Percentiles rank a stretch among this genome's conserved stretches.
phyloP scores from a whole-genome alignment of 2,888 invertebrate genomes.

The Chalcosyrphus nemorum region DNA sequence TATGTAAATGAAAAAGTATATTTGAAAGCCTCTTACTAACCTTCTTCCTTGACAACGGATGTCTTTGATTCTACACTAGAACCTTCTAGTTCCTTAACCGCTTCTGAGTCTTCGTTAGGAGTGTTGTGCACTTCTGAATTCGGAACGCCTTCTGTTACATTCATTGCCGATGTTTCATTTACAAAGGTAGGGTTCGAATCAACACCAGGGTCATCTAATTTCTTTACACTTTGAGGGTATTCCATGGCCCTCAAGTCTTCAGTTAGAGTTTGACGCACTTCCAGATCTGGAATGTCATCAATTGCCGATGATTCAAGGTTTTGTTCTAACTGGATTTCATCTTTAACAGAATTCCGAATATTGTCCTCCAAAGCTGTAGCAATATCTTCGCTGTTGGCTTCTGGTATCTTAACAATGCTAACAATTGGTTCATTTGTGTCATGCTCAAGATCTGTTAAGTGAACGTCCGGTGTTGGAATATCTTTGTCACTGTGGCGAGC shows the following conservation, averaged over 20 bases:
- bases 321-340: slow-evolving; percentile 75
- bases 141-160: no score
- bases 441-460: not conserved
- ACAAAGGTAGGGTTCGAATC: not conserved
- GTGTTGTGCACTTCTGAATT: no score
- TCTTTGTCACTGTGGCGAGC: not conserved
- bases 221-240: slow-evolving; percentile 36
- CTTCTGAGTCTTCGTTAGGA: no score
- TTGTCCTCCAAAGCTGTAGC: slow-evolving; percentile 75
- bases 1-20: not conserved
- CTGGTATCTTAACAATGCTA: slow-evolving; percentile 29
- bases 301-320: slow-evolving; percentile 52
- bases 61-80: not conserved
- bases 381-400: slow-evolving; percentile 9
- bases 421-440: not conserved
- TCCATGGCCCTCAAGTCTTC: slow-evolving; percentile 57
- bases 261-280: slow-evolving; percentile 62
- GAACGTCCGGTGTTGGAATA: not conserved
- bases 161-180: not conserved
- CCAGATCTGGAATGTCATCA: slow-evolving; percentile 69
- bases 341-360: slow-evolving; percentile 77
- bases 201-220: not conserved
- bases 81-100: no score
- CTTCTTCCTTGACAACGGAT: not conserved
- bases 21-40: not conserved